Percentiles rank a stretch among this genome's conserved stretches.
These are phyloP conservation scores for Sarcophaga carnaria DNA, from an alignment of 2,888 invertebrate species.

Conservation along the genomic window DNA sequence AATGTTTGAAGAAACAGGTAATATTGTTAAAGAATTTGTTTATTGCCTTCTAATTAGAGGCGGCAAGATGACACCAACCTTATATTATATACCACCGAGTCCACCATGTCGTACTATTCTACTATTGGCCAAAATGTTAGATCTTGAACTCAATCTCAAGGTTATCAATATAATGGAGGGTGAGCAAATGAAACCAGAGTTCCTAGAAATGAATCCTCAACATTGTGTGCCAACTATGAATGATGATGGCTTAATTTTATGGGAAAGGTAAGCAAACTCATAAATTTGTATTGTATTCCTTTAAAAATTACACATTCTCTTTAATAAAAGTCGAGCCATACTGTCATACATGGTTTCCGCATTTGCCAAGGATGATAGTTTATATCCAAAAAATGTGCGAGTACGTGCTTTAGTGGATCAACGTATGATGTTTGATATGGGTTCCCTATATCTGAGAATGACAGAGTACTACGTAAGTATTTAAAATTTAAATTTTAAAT, in stretches of 20 bases:
- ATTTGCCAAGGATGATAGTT: conserved; percentile 84
- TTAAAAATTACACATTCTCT: not conserved
- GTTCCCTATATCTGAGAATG: conserved; percentile 83
- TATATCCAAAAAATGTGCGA: conserved; percentile 85
- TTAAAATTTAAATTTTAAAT: not conserved
- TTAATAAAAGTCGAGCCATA: conserved; percentile 82
- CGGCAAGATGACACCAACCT: conserved; percentile 80
- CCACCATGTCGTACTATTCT: conserved; percentile 85
- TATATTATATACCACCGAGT: conserved; percentile 85
- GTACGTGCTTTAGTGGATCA: conserved; percentile 84
- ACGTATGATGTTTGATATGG: conserved; percentile 84
- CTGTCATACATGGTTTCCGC: conserved; percentile 84
- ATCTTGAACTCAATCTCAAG: conserved; percentile 85
- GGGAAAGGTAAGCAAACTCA: conserved; percentile 81
- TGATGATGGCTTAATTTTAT: conserved; percentile 83
- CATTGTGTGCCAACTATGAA: conserved; percentile 84
- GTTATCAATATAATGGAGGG: conserved; percentile 83
- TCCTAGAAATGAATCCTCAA: conserved; percentile 83
- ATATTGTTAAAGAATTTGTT: conserved; percentile 82
- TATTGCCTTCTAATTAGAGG: conserved; percentile 81
- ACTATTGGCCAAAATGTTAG: conserved; percentile 84
- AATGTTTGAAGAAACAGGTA: conserved; percentile 77
- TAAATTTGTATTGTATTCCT: not conserved
- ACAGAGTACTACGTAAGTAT: conserved; percentile 83
- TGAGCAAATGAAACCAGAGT: conserved; percentile 85